Percentiles rank a stretch among this genome's conserved stretches.
phyloP scores from a whole-genome alignment of 2,888 invertebrate genomes.

The Ditula angustiorana region DNA sequence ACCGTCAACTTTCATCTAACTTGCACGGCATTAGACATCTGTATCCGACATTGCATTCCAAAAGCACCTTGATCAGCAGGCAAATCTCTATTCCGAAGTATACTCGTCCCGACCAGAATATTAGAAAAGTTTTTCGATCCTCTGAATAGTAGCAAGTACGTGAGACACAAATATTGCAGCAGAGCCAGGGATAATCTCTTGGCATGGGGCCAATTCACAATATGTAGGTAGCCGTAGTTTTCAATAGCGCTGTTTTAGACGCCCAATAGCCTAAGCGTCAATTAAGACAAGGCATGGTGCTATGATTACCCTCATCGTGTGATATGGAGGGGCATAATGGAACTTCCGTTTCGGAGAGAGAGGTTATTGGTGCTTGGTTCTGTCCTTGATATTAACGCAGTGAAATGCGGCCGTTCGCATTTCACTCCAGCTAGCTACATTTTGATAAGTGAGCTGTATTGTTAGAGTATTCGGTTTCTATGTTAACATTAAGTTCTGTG shows the following conservation, averaged over 20 bases:
- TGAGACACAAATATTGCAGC: slow-evolving; percentile 80
- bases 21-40: background rate
- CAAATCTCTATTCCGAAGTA: slow-evolving; percentile 63
- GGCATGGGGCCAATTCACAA: slow-evolving; percentile 79
- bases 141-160: slow-evolving; percentile 73
- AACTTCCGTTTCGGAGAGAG: slow-evolving; percentile 19
- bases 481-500: background rate
- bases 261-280: slow-evolving; percentile 35
- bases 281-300: slow-evolving; percentile 37
- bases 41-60: slow-evolving; percentile 26
- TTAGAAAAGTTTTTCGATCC: slow-evolving; percentile 84
- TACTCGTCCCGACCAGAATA: slow-evolving; percentile 73
- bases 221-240: slow-evolving; percentile 69
- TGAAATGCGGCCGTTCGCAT: background rate
- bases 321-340: slow-evolving; percentile 38
- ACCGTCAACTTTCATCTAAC: slow-evolving; percentile 18
- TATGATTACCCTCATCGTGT: slow-evolving; percentile 39
- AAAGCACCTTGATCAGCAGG: slow-evolving; percentile 48
- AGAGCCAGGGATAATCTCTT: slow-evolving; percentile 73
- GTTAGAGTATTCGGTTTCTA: background rate
- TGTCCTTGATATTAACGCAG: slow-evolving; percentile 14
- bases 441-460: background rate
- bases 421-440: background rate
- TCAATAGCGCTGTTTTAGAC: slow-evolving; percentile 61
- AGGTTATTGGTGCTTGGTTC: slow-evolving; percentile 11